Base-by-base conservation (phyloP, 2,888 invertebrate genomes). In the Sinohyriopsis cumingii region DNA sequence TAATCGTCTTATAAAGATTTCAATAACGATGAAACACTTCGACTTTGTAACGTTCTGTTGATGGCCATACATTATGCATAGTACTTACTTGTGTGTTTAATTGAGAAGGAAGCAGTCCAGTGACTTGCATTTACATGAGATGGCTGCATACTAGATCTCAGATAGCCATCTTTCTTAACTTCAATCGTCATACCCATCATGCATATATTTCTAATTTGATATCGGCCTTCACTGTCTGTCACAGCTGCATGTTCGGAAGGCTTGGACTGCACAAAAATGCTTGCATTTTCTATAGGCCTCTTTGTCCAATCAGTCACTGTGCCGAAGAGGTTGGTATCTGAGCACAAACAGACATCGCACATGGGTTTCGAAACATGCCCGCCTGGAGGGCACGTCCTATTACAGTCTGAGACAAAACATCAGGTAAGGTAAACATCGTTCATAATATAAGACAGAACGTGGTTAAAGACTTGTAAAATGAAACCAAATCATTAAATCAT, bases 291-390 rank as follows among this genome's bases (percentile, higher is more conserved):
- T 28, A 53, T 22, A 53, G 65, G 65, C 19, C 59, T 33, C 15
- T 65, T 65, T 9, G 59, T 19, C 3, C 57, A 12, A n/a, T 59
- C 57, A 22, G 5, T 9, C 1, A 65, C 24, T 59, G 9, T 53
- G 1, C 59, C 65, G 19, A 33, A n/a, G 9, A 65, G 59, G 19
- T 25, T 33, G 22, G 59, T 53, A 9, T 7, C 15, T 18, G 63
- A 19, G 53, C 67, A 67, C 55, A 45, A 24, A 28, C 67, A 67
- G 20, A 56, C 18, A 24, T 67, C 67, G 57, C 67, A 67, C 15
- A n/a, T 55, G 7, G 53, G 20, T 24, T 25, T 55, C 7, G 61
- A 65, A 9, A 65, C 55, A 3, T 20, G 25, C 19, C 61, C 19
- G 18, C 63, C 67, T 5, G 60, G 24, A 24, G 18, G 28, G 57